Conservation (phyloP, 2,888 invertebrate species). For the Teleiodes luculella region DNA sequence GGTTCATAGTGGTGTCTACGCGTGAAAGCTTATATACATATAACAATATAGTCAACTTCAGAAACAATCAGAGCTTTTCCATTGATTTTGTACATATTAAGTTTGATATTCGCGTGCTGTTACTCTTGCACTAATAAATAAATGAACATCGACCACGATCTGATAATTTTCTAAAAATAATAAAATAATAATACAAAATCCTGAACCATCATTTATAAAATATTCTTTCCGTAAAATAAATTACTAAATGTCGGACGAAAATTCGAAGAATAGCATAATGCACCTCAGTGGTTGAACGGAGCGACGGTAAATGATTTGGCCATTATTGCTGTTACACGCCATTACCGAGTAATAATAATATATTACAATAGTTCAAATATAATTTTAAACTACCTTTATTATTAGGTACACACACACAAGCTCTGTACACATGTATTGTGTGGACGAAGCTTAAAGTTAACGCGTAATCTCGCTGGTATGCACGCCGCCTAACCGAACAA, state of each 20-base stretch:
- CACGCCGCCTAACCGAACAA: conserved; percentile 21
- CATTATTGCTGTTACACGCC: conserved; percentile 1
- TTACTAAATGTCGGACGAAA: not conserved
- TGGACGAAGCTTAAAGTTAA: not conserved
- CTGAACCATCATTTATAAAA: conserved; percentile 4
- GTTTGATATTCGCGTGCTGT: not conserved
- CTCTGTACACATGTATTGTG: not conserved
- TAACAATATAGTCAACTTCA: conserved; percentile 51
- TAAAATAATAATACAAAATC: conserved; percentile 12
- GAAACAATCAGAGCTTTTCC: conserved; percentile 10
- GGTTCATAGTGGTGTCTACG: conserved; percentile 24
- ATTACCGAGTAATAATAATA: conserved; percentile 8
- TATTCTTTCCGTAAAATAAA: not conserved
- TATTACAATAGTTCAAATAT: conserved; percentile 11
- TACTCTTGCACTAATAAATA: conserved; percentile 12
- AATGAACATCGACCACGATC: not conserved
- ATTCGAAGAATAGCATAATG: not conserved
- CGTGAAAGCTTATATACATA: conserved; percentile 71
- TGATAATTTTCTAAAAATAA: conserved; percentile 2
- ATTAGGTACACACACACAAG: conserved; percentile 23
- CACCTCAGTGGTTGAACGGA: not conserved
- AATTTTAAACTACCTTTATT: conserved; percentile 21
- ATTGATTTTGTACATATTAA: conserved; percentile 16
- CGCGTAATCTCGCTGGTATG: conserved; percentile 4
- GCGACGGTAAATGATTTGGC: conserved; percentile 3